phyloP scores from a whole-genome alignment of 2,113 vertebrate species.

The Marmota flaviventris region DNA sequence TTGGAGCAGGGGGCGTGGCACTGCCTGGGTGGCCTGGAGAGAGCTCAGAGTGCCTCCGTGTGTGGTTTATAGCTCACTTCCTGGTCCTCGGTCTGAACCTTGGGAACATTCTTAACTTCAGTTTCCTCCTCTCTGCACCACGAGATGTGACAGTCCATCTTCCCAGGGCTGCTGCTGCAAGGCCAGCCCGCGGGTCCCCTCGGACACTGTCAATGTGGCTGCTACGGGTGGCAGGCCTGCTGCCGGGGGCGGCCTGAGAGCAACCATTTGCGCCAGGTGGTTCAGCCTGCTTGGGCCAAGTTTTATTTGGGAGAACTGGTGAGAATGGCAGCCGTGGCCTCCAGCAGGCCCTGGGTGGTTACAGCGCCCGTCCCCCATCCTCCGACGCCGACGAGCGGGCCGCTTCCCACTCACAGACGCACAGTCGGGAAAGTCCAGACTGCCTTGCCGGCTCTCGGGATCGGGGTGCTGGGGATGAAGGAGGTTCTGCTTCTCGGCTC shows the following conservation, averaged over 20 bases:
- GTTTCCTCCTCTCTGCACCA: background rate
- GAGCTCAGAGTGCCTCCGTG: fast-evolving
- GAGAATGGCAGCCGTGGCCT: no score
- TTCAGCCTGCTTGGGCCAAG: background rate
- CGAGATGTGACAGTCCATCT: background rate
- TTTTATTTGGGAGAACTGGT: background rate
- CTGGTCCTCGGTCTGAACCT: background rate
- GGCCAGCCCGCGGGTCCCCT: fast-evolving
- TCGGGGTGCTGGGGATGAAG: fast-evolving
- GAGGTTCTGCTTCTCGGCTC: background rate
- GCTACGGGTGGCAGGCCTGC: background rate
- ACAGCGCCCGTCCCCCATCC: fast-evolving
- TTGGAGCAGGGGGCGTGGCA: background rate
- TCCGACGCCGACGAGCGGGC: background rate
- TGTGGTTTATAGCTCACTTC: background rate
- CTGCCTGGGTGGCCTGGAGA: background rate
- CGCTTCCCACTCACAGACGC: no score
- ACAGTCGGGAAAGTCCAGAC: background rate
- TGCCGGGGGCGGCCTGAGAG: fast-evolving
- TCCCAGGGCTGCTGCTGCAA: background rate
- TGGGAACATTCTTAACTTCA: background rate
- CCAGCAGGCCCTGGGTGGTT: background rate
- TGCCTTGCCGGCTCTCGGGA: background rate
- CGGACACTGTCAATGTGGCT: no score
- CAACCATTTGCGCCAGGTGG: no score